These are phyloP conservation scores for Eupithecia abbreviata DNA, from an alignment of 2,888 invertebrate genomes.

Conservation along the genomic window DNA sequence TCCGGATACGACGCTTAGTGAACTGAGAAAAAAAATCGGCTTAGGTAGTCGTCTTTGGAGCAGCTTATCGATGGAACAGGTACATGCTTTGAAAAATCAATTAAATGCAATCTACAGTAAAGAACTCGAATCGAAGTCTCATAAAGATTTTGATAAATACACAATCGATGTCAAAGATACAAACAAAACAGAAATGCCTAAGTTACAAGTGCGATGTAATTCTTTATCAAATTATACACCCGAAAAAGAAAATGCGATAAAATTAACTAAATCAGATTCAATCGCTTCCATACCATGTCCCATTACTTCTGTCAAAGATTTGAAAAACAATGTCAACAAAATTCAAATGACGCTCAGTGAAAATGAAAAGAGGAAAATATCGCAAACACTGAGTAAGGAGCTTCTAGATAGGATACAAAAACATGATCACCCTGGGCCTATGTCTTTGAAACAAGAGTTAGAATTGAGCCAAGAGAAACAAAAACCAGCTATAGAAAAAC, in stretches of 20 bases:
- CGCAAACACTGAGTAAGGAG: constrained; percentile 89
- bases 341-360: constrained; percentile 84
- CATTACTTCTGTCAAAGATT: constrained; percentile 71
- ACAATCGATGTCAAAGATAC: constrained; percentile 84
- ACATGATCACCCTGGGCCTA: constrained; percentile 59
- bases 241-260: constrained; percentile 64
- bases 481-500: constrained; percentile 21
- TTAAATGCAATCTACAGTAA: constrained; percentile 91
- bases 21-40: constrained; percentile 80
- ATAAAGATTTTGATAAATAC: constrained; percentile 78
- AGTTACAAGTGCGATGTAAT: constrained; percentile 84
- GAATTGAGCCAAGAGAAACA: constrained; percentile 81
- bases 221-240: constrained; percentile 77
- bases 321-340: constrained; percentile 78
- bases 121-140: constrained; percentile 75
- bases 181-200: constrained; percentile 62
- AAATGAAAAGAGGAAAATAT: constrained; percentile 88
- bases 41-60: constrained; percentile 92
- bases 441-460: constrained; percentile 80
- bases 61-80: constrained; percentile 92
- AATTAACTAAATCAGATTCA: constrained; percentile 82
- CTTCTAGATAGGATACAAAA: constrained; percentile 86
- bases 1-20: constrained; percentile 75
- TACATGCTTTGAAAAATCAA: constrained; percentile 90
- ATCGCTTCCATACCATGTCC: constrained; percentile 81